Percentiles rank a stretch among this genome's conserved stretches.
These are phyloP conservation scores for Phasia obesa DNA, from an alignment of 2,888 invertebrate genomes.

Conservation along the genomic window DNA sequence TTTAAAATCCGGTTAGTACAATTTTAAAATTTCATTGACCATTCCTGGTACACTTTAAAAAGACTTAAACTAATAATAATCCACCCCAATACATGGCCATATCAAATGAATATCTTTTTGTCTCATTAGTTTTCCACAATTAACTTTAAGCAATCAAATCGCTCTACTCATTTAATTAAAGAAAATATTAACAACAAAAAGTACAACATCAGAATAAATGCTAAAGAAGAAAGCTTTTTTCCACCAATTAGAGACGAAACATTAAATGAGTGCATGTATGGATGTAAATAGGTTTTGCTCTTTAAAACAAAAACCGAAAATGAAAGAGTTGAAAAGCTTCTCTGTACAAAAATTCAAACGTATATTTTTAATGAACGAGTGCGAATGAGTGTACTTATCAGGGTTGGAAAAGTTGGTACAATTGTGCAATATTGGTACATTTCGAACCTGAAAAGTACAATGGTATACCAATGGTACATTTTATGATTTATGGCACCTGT, in stretches of 20 bases:
- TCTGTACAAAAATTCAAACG: not conserved
- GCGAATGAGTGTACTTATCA: not conserved
- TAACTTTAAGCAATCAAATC: constrained; percentile 20
- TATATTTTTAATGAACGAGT: not conserved
- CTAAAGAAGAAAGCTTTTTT: constrained; percentile 33
- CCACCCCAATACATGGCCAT: constrained; percentile 1
- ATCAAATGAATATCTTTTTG: not conserved
- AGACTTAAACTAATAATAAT: too few relatives aligned
- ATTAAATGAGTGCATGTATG: constrained; percentile 17
- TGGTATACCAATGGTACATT: too few relatives aligned
- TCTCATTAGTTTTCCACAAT: constrained; percentile 15
- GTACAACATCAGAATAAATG: not conserved
- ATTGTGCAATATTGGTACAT: too few relatives aligned
- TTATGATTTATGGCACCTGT: too few relatives aligned
- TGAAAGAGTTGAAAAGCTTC: constrained; percentile 52
- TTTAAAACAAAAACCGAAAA: constrained; percentile 34
- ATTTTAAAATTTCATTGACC: too few relatives aligned
- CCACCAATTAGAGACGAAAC: constrained; percentile 52
- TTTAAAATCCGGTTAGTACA: too few relatives aligned
- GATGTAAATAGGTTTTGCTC: not conserved
- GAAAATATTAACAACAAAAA: not conserved
- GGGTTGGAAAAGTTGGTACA: too few relatives aligned
- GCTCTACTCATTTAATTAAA: constrained; percentile 17
- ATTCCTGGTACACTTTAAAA: too few relatives aligned
- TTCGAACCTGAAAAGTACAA: too few relatives aligned